Evolutionary conservation across 2,888 invertebrate genomes (phyloP), one percentile per base, ranked within the genome.

Genomic region (Diabrotica balteata): DNA sequence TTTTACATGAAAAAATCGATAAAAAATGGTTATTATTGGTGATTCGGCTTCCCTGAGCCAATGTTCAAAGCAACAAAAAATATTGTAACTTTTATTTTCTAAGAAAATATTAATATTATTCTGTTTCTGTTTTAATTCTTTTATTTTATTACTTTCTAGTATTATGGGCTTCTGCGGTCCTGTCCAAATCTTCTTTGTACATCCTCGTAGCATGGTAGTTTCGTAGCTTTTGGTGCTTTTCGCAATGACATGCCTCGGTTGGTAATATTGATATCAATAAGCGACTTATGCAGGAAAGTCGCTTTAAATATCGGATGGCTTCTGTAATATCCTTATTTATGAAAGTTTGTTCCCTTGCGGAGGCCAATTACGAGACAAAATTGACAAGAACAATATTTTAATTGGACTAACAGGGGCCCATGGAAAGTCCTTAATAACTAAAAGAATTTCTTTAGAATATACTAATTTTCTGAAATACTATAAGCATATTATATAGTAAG

Each of bases 191-290:
- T 43, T 8, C 7, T 4, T 54, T 43, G 42, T 32, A 32, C n/a
- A 7, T n/a, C 17, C 45, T 57, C 8, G 45, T 57, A 45, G 43
- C 17, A 8, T 57, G 11, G 45, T 44, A 45, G 55, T 57, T 57
- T 45, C 45, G 45, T 57, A 45, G 55, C 10, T 42, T 47, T 43
- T 49, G 10, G 55, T 63, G 54, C 62, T 54, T 50, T 50, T 59
- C 64, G 43, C 63, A 61, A 68, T 60, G 66, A 63, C 66, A 63
- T 49, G 68, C 64, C 59, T 50, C 55, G 66, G 64, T 61, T n/a
- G 61, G 66, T 60, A 66, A 69, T 71, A 71, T 69, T 69, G 67
- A 71, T 71, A 71, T 71, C 69, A 69, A 71, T 71, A 71, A 69
- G 69, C 66, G 71, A 67, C 63, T 69, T 67, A 71, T 67, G 62